Percentiles rank a stretch among this genome's conserved stretches.
phyloP scores from a whole-genome alignment of 2,113 vertebrate species.

The Scomber japonicus region DNA sequence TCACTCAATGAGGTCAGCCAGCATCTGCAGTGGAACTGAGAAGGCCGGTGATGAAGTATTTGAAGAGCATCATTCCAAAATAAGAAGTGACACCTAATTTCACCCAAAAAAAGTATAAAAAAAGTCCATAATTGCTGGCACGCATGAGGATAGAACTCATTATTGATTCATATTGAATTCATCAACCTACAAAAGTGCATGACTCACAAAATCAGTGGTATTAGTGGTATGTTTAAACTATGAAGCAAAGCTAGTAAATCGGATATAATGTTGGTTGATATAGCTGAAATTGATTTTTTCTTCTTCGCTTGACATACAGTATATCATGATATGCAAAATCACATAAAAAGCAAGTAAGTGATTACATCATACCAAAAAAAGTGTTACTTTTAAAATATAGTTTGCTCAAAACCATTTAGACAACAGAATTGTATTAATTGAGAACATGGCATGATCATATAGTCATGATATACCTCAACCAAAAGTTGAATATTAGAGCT shows the following conservation, averaged over 20 bases:
- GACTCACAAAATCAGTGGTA: slow-evolving; percentile 3
- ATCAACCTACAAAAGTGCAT: slow-evolving; percentile 3
- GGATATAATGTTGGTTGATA: background rate
- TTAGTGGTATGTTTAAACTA: background rate
- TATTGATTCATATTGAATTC: slow-evolving; percentile 45
- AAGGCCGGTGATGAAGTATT: slow-evolving; percentile 63
- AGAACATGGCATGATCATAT: background rate
- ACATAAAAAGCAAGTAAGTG: background rate
- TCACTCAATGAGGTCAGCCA: slow-evolving; percentile 57
- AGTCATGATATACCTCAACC: background rate
- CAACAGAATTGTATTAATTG: background rate
- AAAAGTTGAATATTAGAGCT: background rate
- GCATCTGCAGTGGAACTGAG: slow-evolving; percentile 61
- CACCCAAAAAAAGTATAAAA: background rate
- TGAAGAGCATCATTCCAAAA: slow-evolving; percentile 65
- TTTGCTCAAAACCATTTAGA: background rate
- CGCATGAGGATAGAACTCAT: slow-evolving; percentile 19
- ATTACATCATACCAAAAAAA: background rate
- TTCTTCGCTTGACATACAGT: background rate
- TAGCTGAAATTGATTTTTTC: background rate
- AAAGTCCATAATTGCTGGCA: slow-evolving; percentile 40
- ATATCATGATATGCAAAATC: background rate
- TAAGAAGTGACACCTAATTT: slow-evolving; percentile 68
- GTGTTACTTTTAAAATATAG: background rate
- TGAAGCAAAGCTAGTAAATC: slow-evolving; percentile 6